Evolutionary conservation across 2,797 vertebrate species (phyloP), one percentile per base, ranked within the genome.

Genomic region (Halcyon smyrnensis): DNA sequence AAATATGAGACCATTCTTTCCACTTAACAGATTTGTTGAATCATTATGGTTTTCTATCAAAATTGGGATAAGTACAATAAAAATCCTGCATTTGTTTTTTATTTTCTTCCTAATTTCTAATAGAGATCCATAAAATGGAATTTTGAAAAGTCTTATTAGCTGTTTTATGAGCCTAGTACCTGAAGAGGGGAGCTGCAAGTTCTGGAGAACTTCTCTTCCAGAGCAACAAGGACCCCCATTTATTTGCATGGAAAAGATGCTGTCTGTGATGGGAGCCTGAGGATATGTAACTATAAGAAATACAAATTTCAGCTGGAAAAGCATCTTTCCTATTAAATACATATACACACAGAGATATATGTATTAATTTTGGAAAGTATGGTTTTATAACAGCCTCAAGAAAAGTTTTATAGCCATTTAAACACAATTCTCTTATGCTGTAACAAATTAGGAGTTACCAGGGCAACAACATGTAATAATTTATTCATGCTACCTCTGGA

Each of bases 391-490:
- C 37, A 87, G 62, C 74, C 73, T 83, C 34, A 32, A 83, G 88
- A 45, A 34, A 95, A 86, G 64, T 77, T 94, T 90, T 88, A 39
- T 17, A 62, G 70, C 24, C 78, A 39, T 92, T 96, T 80, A 89
- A 95, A 87, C 21, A 39, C 51, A 70, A 45, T 62, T 93, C 21
- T 87, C 56, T 91, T 75, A 75, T 67, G 73, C 60, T 62, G 69
- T 59, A 81, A 94, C 67, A 95, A 89, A 77, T 91, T 87, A 90
- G 54, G 78, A 95, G 88, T 95, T 96, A 64, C 96, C 93, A 96
- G 70, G 89, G 94, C 70, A 95, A 95, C 91, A 48, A 62, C 48
- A 76, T 86, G 57, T 75, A 68, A 59, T 76, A 82, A 87, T 95
- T 97, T 91, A 84, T 85, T 95, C 60, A 36, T 48, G 7, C 54